Evolutionary conservation across 2,797 vertebrate genomes (phyloP).

Genomic region (Gobio occitaniae): DNA sequence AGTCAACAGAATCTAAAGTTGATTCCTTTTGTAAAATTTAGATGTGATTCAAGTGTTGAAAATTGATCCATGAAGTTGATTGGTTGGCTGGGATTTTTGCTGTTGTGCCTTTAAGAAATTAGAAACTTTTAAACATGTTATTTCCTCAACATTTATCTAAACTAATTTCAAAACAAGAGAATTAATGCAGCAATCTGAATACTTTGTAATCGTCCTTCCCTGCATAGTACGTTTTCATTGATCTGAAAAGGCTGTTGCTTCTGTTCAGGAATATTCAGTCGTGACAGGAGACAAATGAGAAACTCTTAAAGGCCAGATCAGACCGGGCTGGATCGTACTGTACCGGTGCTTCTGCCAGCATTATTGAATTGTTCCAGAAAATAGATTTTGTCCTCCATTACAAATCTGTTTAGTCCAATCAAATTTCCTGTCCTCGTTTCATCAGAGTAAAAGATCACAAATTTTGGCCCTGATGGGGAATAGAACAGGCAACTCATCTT

Average conservation of each 20-base stretch:
- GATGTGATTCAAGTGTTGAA: no score
- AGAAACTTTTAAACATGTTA: not conserved
- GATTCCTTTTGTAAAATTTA: no score
- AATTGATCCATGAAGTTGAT: not conserved
- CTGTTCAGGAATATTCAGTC: not conserved
- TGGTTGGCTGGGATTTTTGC: not conserved
- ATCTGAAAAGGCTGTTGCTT: not conserved
- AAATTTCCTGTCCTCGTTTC: slow-evolving; percentile 36
- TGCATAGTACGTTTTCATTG: not conserved
- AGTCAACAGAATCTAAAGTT: not conserved
- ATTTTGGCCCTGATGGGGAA: slow-evolving; percentile 30
- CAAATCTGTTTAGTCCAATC: slow-evolving; percentile 39
- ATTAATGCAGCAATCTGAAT: not conserved
- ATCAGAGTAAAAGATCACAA: slow-evolving; percentile 42
- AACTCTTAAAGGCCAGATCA: slow-evolving; percentile 23
- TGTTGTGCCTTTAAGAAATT: not conserved
- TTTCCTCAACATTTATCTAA: not conserved
- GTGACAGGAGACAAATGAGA: not conserved
- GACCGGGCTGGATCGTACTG: slow-evolving; percentile 7
- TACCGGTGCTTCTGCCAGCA: slow-evolving; percentile 21
- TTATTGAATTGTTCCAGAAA: slow-evolving; percentile 26
- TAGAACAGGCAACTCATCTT: slow-evolving; percentile 2
- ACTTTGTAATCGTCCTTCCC: not conserved
- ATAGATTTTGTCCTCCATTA: slow-evolving; percentile 13
- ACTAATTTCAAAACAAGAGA: not conserved